phyloP scores from a whole-genome alignment of 2,888 invertebrate species.

The Zootermopsis nevadensis region DNA sequence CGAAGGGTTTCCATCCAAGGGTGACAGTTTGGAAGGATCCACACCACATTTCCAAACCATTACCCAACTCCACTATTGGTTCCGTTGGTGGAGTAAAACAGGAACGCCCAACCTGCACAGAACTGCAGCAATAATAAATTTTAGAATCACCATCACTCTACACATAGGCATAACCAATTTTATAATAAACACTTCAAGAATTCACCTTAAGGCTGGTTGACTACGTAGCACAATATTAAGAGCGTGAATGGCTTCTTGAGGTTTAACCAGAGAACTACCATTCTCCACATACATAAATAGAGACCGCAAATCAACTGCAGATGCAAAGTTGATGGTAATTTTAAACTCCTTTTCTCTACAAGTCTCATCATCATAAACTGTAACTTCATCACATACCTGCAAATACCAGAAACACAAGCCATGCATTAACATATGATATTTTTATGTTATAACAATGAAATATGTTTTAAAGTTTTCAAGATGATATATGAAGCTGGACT shows the following conservation, averaged over 20 bases:
- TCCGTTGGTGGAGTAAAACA: constrained; percentile 74
- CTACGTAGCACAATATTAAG: constrained; percentile 86
- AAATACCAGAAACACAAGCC: constrained; percentile 56
- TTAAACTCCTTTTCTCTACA: constrained; percentile 61
- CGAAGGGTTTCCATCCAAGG: constrained; percentile 86
- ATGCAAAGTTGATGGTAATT: constrained; percentile 68
- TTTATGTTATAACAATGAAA: constrained; percentile 69
- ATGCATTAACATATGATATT: constrained; percentile 59
- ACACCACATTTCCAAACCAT: constrained; percentile 90
- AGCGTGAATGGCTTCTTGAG: constrained; percentile 78
- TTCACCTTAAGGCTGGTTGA: constrained; percentile 71
- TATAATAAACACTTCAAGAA: too few species aligned
- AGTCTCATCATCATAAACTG: constrained; percentile 60
- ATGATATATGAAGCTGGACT: background rate
- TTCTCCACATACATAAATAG: constrained; percentile 58
- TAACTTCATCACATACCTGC: constrained; percentile 56
- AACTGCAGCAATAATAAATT: too few species aligned
- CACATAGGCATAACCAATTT: too few species aligned
- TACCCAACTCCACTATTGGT: constrained; percentile 72
- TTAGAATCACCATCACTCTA: too few species aligned
- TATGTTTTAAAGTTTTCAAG: constrained; percentile 72
- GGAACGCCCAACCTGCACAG: constrained; percentile 77
- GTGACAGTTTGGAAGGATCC: constrained; percentile 94
- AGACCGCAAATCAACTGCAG: constrained; percentile 67
- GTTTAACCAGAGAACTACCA: constrained; percentile 63